phyloP scores from a whole-genome alignment of 2,888 invertebrate species.

The Catotricha subobsoleta region DNA sequence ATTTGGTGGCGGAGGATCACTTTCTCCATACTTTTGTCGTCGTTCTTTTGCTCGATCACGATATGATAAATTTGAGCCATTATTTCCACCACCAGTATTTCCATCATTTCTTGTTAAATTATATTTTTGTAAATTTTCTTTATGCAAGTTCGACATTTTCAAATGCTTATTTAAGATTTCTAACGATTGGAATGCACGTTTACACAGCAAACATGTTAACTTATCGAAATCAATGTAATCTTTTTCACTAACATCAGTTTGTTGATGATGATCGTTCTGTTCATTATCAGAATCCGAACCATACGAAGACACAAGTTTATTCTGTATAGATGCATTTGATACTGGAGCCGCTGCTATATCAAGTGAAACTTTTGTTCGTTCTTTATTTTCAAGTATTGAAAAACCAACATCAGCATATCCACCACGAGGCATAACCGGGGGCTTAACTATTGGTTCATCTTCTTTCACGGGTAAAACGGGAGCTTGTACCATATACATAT shows the following conservation, averaged over 20 bases:
- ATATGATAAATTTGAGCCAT: slow-evolving; percentile 33
- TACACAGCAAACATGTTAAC: slow-evolving; percentile 85
- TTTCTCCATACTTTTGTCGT: slow-evolving; percentile 80
- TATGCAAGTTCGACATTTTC: slow-evolving; percentile 85
- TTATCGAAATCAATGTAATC: slow-evolving; percentile 76
- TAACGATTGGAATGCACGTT: slow-evolving; percentile 77
- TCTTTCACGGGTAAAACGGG: slow-evolving; percentile 16
- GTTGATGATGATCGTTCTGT: slow-evolving; percentile 10
- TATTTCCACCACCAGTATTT: slow-evolving; percentile 19
- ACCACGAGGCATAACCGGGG: slow-evolving; percentile 10
- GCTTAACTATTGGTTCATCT: slow-evolving; percentile 12
- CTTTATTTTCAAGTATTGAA: slow-evolving; percentile 70
- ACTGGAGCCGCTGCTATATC: slow-evolving; percentile 23
- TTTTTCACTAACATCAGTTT: slow-evolving; percentile 39
- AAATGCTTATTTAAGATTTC: slow-evolving; percentile 83
- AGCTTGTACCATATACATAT: slow-evolving; percentile 28
- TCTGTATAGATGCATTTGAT: slow-evolving; percentile 14
- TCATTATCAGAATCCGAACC: slow-evolving; percentile 47
- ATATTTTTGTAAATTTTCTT: slow-evolving; percentile 54
- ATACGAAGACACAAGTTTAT: slow-evolving; percentile 55
- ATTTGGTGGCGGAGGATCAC: slow-evolving; percentile 58
- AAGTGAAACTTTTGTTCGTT: slow-evolving; percentile 20
- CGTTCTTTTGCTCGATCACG: slow-evolving; percentile 94
- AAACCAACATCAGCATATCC: slow-evolving; percentile 88
- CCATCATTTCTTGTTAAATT: slow-evolving; percentile 16